Evolutionary conservation across 2,113 vertebrate genomes (phyloP), one percentile per base, ranked within the genome.

Genomic region (Ctenomys sociabilis): DNA sequence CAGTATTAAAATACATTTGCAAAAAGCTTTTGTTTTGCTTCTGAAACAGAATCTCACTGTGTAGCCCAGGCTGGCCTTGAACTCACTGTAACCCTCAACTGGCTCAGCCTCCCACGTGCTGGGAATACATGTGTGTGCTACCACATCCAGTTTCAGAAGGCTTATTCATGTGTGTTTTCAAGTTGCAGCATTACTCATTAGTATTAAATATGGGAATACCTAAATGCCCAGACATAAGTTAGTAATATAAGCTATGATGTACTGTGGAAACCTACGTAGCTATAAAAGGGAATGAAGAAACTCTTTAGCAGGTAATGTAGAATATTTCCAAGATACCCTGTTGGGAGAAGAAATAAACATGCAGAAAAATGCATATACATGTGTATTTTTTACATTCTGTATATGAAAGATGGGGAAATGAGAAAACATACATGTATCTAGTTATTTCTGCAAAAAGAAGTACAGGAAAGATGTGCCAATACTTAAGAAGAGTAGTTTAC

Each of bases 1-100:
- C 68, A 88, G 9, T 66, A 52, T 82, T 37, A 64, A 92, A 82
- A 30, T 89, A 37, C 43, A 45, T 85, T 93, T 93, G n/a, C 37
- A 59, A 7, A n/a, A 70, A 70, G 16, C 66, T 68, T 68, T 68
- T n/a, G 32, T 68, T 35, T n/a, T n/a, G 35, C 19, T n/a, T 70
- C n/a, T n/a, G 66, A 70, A 35, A 75, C 22, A 24, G 37, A 22
- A 19, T 43, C 21, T 75, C 72, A 43, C 10, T 40, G 9, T 40
- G 22, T 70, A n/a, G 32, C 66, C 35, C 72, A 75, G 22, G 72
- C 72, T 43, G 72, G 22, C 37, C 72, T 75, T 11, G 11, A 28
- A 43, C 37, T 43, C 37, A 26, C 72, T 43, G 22, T 40, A 10
- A 24, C 40, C 37, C 72, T 75, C 72, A 19, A n/a, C 37, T 43